Percentiles rank a stretch among this genome's conserved stretches.
Evolutionary conservation across 2,888 invertebrate species (phyloP).

Genomic region (Temnothorax rugatulus): DNA sequence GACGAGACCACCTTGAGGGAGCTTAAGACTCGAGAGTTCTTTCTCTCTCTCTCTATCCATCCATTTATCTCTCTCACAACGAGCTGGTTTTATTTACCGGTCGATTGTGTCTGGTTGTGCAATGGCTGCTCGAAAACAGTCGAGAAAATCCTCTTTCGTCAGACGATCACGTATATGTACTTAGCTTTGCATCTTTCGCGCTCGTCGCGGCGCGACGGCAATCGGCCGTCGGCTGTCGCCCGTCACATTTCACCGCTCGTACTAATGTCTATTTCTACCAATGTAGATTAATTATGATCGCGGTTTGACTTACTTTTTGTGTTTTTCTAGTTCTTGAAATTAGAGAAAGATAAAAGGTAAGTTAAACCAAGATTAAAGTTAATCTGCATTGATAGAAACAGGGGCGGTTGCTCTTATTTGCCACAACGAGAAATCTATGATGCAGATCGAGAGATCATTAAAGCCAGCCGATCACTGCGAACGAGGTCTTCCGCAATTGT

Average conservation of each 20-base stretch:
- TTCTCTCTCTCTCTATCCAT: background rate
- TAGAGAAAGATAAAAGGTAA: too few relatives aligned
- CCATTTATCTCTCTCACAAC: conserved; percentile 54
- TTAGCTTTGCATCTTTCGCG: background rate
- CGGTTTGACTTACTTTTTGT: too few relatives aligned
- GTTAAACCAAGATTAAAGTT: too few relatives aligned
- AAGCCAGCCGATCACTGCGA: background rate
- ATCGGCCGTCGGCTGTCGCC: too few relatives aligned
- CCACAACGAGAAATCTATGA: background rate
- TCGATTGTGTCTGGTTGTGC: conserved; percentile 68
- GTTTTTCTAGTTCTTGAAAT: too few relatives aligned
- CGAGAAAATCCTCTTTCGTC: conserved; percentile 61
- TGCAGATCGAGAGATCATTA: conserved; percentile 14
- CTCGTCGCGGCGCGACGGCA: too few relatives aligned
- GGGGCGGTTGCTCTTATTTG: background rate
- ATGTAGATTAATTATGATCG: too few relatives aligned
- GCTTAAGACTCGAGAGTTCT: conserved; percentile 71
- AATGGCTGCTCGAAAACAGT: conserved; percentile 59
- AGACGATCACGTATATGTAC: background rate
- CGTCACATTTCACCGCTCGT: too few relatives aligned
- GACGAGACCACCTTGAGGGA: conserved; percentile 85
- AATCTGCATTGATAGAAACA: too few relatives aligned
- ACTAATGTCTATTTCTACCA: too few relatives aligned
- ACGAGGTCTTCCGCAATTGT: conserved; percentile 26
- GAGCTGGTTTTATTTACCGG: conserved; percentile 68